phyloP scores from a whole-genome alignment of 2,888 invertebrate species.

The Heteromurus nitidus region DNA sequence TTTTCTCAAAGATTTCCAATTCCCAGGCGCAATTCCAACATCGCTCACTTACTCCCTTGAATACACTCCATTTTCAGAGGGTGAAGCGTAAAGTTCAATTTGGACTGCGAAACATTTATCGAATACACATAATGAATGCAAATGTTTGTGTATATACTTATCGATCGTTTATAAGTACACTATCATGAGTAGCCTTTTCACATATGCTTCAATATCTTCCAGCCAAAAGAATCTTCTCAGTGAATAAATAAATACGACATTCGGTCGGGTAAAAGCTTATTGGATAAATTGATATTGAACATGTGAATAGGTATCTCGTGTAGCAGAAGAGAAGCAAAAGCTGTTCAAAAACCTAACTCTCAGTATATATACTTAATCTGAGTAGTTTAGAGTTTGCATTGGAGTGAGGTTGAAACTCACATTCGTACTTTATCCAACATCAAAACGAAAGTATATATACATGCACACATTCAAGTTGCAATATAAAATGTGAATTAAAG shows the following conservation, averaged over 20 bases:
- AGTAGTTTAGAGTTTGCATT: no score
- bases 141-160: slow-evolving; percentile 15
- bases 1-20: slow-evolving; percentile 20
- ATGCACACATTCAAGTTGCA: no score
- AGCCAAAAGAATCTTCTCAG: no score
- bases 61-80: slow-evolving; percentile 16
- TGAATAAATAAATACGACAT: neutral
- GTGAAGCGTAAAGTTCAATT: slow-evolving; percentile 28
- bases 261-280: neutral
- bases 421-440: no score
- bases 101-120: neutral
- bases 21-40: slow-evolving; percentile 20
- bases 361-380: slow-evolving; percentile 24
- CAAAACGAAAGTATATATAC: no score
- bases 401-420: no score
- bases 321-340: no score
- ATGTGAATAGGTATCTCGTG: no score
- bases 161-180: neutral
- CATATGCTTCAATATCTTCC: neutral
- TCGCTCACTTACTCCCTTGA: slow-evolving; percentile 27
- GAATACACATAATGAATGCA: slow-evolving; percentile 16
- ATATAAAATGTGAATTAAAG: slow-evolving; percentile 20
- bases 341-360: neutral
- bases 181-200: neutral
- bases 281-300: slow-evolving; percentile 6